Conservation (phyloP, 2,113 vertebrate genomes). For the Rhinopomastus cyanomelas region DNA sequence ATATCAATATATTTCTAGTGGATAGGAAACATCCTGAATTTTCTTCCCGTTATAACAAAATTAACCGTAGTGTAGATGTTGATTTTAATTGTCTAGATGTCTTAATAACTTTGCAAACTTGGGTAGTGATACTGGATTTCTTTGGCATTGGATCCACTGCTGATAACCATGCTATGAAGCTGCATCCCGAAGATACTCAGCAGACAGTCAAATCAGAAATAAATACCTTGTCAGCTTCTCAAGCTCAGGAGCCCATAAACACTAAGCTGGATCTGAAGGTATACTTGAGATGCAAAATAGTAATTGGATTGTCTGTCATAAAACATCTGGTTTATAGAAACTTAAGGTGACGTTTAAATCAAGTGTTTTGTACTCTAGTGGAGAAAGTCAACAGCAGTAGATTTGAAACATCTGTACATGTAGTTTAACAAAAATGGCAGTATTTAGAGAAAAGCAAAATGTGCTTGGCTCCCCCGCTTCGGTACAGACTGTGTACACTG, state of each 20-base stretch:
- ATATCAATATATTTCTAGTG: slow-evolving; percentile 92
- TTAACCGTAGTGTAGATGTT: slow-evolving; percentile 89
- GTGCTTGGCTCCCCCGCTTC: background rate
- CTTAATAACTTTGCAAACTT: slow-evolving; percentile 94
- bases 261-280: slow-evolving; percentile 96
- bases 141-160: slow-evolving; percentile 98
- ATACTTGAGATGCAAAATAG: slow-evolving; percentile 29
- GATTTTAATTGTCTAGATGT: slow-evolving; percentile 98
- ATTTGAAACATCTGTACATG: background rate
- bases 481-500: fast-evolving
- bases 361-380: background rate
- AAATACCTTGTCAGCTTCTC: slow-evolving; percentile 24
- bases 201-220: slow-evolving; percentile 68
- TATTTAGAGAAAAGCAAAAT: background rate
- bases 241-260: slow-evolving; percentile 81
- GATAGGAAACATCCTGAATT: slow-evolving; percentile 95
- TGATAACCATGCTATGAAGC: slow-evolving; percentile 90
- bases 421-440: background rate
- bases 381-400: background rate
- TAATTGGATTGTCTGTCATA: background rate
- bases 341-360: background rate
- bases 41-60: slow-evolving; percentile 78
- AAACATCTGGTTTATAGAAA: background rate
- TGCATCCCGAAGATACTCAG: slow-evolving; percentile 67
- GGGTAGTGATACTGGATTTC: slow-evolving; percentile 98